phyloP scores from a whole-genome alignment of 2,888 invertebrate species.

The Platycheirus rosarum region DNA sequence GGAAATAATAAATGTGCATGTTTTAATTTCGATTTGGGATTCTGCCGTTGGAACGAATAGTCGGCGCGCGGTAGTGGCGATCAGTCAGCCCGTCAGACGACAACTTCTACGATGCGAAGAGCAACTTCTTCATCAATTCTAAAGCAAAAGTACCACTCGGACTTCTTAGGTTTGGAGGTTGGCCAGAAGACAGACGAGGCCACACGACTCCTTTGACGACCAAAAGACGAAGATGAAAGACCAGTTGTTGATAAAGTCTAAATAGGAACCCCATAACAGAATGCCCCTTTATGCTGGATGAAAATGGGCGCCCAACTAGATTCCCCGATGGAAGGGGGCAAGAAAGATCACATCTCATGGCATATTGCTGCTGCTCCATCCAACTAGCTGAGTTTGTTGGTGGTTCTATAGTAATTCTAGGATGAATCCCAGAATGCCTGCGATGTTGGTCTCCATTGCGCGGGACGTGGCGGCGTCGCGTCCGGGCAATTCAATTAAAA shows the following conservation, averaged over 20 bases:
- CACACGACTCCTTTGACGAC: slow-evolving; percentile 64
- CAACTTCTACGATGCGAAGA: slow-evolving; percentile 44
- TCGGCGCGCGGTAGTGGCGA: slow-evolving; percentile 39
- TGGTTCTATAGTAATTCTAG: slow-evolving; percentile 42
- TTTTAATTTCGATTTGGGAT: slow-evolving; percentile 74
- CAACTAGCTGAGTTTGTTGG: slow-evolving; percentile 46
- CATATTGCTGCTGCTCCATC: slow-evolving; percentile 64
- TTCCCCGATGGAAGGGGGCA: slow-evolving; percentile 55
- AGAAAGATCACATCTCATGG: slow-evolving; percentile 68
- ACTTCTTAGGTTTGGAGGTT: slow-evolving; percentile 7
- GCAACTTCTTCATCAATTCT: slow-evolving; percentile 69
- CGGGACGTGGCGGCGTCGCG: slow-evolving; percentile 32
- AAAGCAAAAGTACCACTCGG: slow-evolving; percentile 8
- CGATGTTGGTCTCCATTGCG: slow-evolving; percentile 3
- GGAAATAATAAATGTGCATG: slow-evolving; percentile 77
- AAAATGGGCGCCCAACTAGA: slow-evolving; percentile 63
- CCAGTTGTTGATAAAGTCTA: slow-evolving; percentile 67
- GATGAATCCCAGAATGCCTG: slow-evolving; percentile 24
- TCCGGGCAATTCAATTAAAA: slow-evolving; percentile 75
- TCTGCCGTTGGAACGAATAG: slow-evolving; percentile 67
- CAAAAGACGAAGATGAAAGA: slow-evolving; percentile 63
- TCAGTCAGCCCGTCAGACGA: slow-evolving; percentile 58
- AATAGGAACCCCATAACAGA: slow-evolving; percentile 24
- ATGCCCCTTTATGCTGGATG: slow-evolving; percentile 11
- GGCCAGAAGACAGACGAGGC: slow-evolving; percentile 61